Percentiles rank a stretch among this genome's conserved stretches.
phyloP scores from a whole-genome alignment of 2,797 vertebrate genomes.

The Etheostoma perlongum region DNA sequence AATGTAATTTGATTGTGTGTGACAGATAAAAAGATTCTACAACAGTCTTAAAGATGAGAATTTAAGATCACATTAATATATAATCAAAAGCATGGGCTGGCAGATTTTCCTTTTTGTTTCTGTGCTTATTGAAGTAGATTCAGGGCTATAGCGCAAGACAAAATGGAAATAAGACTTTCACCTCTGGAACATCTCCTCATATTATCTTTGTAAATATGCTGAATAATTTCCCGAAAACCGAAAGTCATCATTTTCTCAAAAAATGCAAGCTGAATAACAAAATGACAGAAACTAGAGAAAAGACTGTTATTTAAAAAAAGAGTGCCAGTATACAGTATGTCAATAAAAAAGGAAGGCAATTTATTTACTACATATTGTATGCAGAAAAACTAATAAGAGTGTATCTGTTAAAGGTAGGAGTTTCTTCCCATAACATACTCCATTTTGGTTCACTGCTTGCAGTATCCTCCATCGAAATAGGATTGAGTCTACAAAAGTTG shows the following conservation, averaged over 20 bases:
- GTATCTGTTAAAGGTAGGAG: conserved; percentile 34
- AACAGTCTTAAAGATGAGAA: conserved; percentile 34
- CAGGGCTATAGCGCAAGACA: conserved; percentile 27
- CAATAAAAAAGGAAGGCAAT: conserved; percentile 21
- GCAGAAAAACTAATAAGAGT: conserved; percentile 29
- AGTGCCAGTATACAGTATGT: conserved; percentile 25
- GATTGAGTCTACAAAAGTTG: conserved; percentile 4
- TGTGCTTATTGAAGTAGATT: conserved; percentile 56
- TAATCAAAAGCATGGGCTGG: conserved; percentile 39
- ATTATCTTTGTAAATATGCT: conserved; percentile 61
- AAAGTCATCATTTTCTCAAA: conserved; percentile 64
- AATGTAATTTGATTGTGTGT: conserved; percentile 39
- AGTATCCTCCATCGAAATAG: conserved; percentile 11
- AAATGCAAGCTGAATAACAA: conserved; percentile 65
- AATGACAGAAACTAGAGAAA: conserved; percentile 62
- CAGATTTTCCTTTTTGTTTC: conserved; percentile 44
- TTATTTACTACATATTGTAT: conserved; percentile 40
- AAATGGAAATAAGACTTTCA: conserved; percentile 46
- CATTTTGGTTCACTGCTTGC: conserved; percentile 17
- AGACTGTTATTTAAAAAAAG: conserved; percentile 66
- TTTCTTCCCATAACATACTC: conserved; percentile 12
- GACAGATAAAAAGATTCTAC: conserved; percentile 49
- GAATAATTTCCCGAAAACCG: conserved; percentile 53
- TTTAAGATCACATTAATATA: conserved; percentile 60
- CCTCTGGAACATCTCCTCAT: conserved; percentile 46